These are phyloP conservation scores for Campoletis sonorensis DNA, from an alignment of 1,140 invertebrate genomes.

Conservation along the genomic window DNA sequence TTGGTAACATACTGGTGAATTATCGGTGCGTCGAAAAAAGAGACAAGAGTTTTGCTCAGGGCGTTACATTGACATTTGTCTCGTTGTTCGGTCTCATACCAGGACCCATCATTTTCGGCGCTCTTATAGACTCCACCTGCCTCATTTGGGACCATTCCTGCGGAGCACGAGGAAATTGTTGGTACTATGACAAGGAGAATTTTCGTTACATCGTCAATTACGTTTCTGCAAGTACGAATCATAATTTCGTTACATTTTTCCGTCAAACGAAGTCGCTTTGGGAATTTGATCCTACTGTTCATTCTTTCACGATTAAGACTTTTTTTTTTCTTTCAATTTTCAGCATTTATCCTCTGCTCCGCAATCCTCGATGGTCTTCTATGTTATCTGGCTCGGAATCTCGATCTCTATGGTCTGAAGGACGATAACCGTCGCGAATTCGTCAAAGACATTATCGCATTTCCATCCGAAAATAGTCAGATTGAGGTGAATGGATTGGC, in stretches of 20 bases:
- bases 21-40: slow-evolving; percentile 78
- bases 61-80: slow-evolving; percentile 80
- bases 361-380: slow-evolving; percentile 79
- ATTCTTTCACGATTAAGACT: background rate
- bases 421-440: slow-evolving; percentile 72
- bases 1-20: slow-evolving; percentile 81
- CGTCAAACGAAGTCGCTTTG: background rate
- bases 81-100: slow-evolving; percentile 82
- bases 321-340: slow-evolving; percentile 47
- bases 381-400: slow-evolving; percentile 78
- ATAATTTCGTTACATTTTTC: background rate
- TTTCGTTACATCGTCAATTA: slow-evolving; percentile 80
- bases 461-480: slow-evolving; percentile 48
- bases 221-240: slow-evolving; percentile 76
- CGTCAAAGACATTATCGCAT: slow-evolving; percentile 56
- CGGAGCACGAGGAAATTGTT: slow-evolving; percentile 80
- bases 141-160: slow-evolving; percentile 82
- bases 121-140: slow-evolving; percentile 81
- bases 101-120: slow-evolving; percentile 82
- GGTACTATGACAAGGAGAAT: slow-evolving; percentile 79
- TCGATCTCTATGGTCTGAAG: slow-evolving; percentile 79
- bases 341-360: slow-evolving; percentile 77
- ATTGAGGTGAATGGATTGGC: slow-evolving; percentile 42
- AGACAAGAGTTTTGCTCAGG: slow-evolving; percentile 83
- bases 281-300: no score